Percentiles rank a stretch among this genome's conserved stretches.
Conservation (phyloP, 2,888 invertebrate species). For the Spisula subtruncata region DNA sequence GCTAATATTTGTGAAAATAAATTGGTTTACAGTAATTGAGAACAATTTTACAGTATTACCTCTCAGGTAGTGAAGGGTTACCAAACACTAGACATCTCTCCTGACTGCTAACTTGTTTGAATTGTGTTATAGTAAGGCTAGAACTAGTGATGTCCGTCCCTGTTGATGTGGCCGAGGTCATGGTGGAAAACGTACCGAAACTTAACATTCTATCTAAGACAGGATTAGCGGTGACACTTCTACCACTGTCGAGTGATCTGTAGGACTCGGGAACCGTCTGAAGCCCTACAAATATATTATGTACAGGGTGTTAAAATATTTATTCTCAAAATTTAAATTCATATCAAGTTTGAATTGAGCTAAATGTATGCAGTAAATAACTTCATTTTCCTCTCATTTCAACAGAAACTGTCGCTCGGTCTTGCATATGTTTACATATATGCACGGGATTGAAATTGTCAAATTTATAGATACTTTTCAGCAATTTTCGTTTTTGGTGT, state of each 20-base stretch:
- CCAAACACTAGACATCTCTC: conserved; percentile 84
- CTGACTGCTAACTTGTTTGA: conserved; percentile 82
- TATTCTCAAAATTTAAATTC: too few relatives aligned
- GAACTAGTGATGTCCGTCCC: conserved; percentile 85
- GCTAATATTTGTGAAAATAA: too few relatives aligned
- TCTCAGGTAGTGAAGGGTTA: conserved; percentile 81
- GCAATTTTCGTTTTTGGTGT: too few relatives aligned
- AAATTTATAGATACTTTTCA: too few relatives aligned
- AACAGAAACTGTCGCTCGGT: too few relatives aligned
- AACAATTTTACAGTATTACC: conserved; percentile 64
- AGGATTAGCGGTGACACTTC: conserved; percentile 23
- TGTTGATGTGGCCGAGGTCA: conserved; percentile 84
- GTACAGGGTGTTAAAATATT: too few relatives aligned
- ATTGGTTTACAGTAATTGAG: too few relatives aligned
- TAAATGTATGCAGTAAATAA: too few relatives aligned
- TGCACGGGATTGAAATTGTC: too few relatives aligned
- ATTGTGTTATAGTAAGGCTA: conserved; percentile 78
- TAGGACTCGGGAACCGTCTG: conserved; percentile 7
- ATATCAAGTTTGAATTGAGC: too few relatives aligned
- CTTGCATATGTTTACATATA: too few relatives aligned
- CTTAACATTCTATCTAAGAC: conserved; percentile 77
- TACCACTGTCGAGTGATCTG: background rate
- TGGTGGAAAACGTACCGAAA: conserved; percentile 80
- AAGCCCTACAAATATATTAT: background rate
- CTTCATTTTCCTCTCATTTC: too few relatives aligned